phyloP scores from a whole-genome alignment of 2,113 vertebrate species.

The Circaetus gallicus region DNA sequence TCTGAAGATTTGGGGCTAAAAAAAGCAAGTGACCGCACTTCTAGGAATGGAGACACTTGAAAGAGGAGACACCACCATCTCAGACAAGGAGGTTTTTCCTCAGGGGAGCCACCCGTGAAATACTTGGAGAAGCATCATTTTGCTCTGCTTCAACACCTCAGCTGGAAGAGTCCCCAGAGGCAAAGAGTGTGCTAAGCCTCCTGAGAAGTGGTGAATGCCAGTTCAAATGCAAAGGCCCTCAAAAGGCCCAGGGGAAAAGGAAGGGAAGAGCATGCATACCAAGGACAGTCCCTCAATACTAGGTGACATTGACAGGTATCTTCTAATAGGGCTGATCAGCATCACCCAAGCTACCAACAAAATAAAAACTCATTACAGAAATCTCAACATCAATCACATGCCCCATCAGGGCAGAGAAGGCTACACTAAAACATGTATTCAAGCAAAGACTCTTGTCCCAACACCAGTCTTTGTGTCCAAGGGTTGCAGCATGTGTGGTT shows the following conservation, averaged over 20 bases:
- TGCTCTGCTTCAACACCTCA: not conserved
- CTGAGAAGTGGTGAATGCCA: not conserved
- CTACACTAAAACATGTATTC: not conserved
- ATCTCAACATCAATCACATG: not conserved
- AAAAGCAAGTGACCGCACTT: rapidly evolving
- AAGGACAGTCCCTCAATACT: not conserved
- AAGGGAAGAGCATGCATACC: not conserved
- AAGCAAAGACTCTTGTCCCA: not conserved
- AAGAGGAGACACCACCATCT: not conserved
- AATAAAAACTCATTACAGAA: not conserved
- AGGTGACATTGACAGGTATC: not conserved
- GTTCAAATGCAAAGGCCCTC: not conserved
- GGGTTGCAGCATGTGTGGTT: not conserved
- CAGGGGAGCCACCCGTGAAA: rapidly evolving
- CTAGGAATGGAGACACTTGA: not conserved
- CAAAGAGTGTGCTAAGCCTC: not conserved
- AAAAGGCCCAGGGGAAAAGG: not conserved
- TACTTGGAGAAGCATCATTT: not conserved
- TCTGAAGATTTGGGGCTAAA: not conserved
- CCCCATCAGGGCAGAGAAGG: not conserved
- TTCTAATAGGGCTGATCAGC: not conserved
- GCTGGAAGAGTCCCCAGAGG: not conserved
- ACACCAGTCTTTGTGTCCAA: not conserved
- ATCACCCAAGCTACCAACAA: not conserved
- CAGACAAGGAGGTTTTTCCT: not conserved